A percentile compares a stretch with the other conserved stretches of the same genome.
Evolutionary conservation across 2,113 vertebrate species (phyloP).

Genomic region (Cacatua alba): DNA sequence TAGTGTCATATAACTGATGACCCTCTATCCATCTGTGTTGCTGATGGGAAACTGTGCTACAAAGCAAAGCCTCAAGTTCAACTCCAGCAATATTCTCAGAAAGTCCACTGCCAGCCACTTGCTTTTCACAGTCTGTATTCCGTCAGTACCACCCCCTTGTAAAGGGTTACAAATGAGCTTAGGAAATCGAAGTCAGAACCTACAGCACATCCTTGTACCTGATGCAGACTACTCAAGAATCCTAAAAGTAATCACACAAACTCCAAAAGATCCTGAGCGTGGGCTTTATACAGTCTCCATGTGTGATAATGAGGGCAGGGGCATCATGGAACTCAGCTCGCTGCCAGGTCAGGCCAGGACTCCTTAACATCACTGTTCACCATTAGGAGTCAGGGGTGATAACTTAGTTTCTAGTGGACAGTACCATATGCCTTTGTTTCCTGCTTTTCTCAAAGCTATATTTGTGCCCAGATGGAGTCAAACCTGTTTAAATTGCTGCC

Average conservation of each 20-base stretch:
- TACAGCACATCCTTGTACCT: not conserved
- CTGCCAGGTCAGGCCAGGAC: not conserved
- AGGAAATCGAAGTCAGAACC: not conserved
- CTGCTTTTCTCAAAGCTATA: not conserved
- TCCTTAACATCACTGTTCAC: not conserved
- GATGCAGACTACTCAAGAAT: not conserved
- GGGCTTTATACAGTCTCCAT: not conserved
- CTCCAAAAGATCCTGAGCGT: not conserved
- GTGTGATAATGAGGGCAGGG: not conserved
- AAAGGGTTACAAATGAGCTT: not conserved
- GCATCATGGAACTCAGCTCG: accelerated
- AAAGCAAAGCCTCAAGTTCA: not conserved
- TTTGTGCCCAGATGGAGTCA: not conserved
- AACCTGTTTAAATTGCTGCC: not conserved
- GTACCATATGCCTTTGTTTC: not conserved
- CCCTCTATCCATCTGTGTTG: not conserved
- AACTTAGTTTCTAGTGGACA: not conserved
- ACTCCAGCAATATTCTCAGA: not conserved
- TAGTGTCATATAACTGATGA: not conserved
- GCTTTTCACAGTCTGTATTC: not conserved
- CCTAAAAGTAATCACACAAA: not conserved
- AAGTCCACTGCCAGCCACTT: not conserved
- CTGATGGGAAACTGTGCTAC: not conserved
- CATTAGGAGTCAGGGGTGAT: not conserved
- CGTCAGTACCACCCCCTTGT: not conserved